Conservation (phyloP, 2,888 invertebrate genomes). For the Drosophila rubida region DNA sequence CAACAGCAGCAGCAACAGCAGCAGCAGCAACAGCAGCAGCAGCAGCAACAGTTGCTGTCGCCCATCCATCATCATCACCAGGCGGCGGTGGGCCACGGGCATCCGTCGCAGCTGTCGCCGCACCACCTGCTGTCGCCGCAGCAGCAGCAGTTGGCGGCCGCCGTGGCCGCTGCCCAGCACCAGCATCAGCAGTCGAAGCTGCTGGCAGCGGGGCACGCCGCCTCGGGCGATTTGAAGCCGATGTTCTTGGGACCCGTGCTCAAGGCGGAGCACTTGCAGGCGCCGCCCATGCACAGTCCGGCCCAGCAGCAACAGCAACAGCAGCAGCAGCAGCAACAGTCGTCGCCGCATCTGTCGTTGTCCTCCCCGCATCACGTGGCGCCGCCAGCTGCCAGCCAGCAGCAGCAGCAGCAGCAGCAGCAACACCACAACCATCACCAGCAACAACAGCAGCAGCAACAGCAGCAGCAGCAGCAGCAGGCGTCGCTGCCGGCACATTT, state of each 20-base stretch:
- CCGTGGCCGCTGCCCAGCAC: slow-evolving; percentile 81
- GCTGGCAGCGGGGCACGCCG: slow-evolving; percentile 49
- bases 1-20: slow-evolving; percentile 86
- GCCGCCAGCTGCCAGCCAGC: slow-evolving; percentile 65
- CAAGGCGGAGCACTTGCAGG: slow-evolving; percentile 79
- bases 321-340: slow-evolving; percentile 73
- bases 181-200: slow-evolving; percentile 81
- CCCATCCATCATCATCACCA: slow-evolving; percentile 82
- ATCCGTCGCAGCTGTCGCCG: slow-evolving; percentile 81
- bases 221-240: slow-evolving; percentile 73
- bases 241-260: slow-evolving; percentile 82
- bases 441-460: slow-evolving; percentile 52
- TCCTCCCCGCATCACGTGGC: slow-evolving; percentile 82
- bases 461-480: slow-evolving; percentile 75
- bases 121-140: slow-evolving; percentile 80
- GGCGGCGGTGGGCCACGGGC: slow-evolving; percentile 82
- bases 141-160: slow-evolving; percentile 81
- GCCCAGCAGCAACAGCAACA: slow-evolving; percentile 78
- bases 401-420: slow-evolving; percentile 76
- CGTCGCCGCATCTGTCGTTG: slow-evolving; percentile 61
- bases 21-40: slow-evolving; percentile 85
- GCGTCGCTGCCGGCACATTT: slow-evolving; percentile 88
- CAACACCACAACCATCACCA: slow-evolving; percentile 75
- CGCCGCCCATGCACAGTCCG: slow-evolving; percentile 78
- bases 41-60: slow-evolving; percentile 84